Conservation (phyloP, 2,113 vertebrate species). For the Chamaetylas fuelleborni region DNA sequence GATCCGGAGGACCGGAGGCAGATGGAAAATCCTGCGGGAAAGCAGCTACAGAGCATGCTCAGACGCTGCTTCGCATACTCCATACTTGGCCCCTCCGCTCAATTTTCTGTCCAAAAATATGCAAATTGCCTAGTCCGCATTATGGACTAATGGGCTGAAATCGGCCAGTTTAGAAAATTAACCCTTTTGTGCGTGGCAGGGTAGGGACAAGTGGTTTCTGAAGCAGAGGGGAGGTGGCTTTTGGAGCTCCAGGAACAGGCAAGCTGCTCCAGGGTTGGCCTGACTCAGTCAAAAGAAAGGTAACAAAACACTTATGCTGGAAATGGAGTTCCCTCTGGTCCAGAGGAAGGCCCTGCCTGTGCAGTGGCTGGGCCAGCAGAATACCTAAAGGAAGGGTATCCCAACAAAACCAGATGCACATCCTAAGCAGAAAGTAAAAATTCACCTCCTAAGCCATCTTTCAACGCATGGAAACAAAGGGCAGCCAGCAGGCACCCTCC, state of each 20-base stretch:
- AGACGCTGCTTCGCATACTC: conserved; percentile 51
- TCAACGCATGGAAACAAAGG: neutral
- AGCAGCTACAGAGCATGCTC: conserved; percentile 55
- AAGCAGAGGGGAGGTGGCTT: neutral
- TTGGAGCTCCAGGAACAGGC: neutral
- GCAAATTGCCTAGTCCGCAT: conserved; percentile 66
- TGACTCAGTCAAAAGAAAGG: neutral
- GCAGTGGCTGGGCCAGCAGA: neutral
- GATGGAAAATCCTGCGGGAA: conserved; percentile 59
- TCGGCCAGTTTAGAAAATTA: conserved; percentile 47
- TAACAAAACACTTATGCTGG: neutral
- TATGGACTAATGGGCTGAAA: conserved; percentile 66
- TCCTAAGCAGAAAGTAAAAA: neutral
- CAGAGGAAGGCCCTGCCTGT: neutral
- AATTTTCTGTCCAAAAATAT: conserved; percentile 68
- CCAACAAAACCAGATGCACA: neutral
- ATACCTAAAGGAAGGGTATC: neutral
- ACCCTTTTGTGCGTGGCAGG: conserved; percentile 21
- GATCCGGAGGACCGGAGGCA: conserved; percentile 61
- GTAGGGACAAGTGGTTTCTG: neutral
- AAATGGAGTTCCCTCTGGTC: neutral
- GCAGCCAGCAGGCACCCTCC: neutral
- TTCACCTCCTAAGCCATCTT: neutral
- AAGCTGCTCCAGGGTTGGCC: neutral
- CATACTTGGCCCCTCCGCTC: conserved; percentile 47